Evolutionary conservation across 2,113 vertebrate species (phyloP), one percentile per base, ranked within the genome.

Genomic region (Menidia beryllina): DNA sequence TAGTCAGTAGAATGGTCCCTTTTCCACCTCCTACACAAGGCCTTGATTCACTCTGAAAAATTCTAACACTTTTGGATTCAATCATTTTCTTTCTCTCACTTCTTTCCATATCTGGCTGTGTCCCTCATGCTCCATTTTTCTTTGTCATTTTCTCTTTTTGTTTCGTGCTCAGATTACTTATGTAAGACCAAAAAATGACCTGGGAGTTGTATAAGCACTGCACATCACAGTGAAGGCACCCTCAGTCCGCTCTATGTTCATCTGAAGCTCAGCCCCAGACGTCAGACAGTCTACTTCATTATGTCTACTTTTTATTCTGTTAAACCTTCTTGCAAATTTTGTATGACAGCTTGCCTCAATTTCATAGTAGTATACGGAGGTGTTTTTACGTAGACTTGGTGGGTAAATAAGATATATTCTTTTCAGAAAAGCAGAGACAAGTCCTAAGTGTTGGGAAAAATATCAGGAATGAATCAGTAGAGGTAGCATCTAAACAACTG

Each of bases 31-130:
- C 76, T 60, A 68, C 69, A 62, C 56, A 15, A 56, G 10, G 36
- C 53, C 68, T 73, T 59, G 73, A 45, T 64, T 80, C 56, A 50
- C 43, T 66, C 49, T 65, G 66, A 71, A 72, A 65, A 75, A 69
- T 56, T 78, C 41, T 17, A 61, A 69, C 51, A 61, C 55, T 54
- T 67, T 34, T 3, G 5, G 50, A 77, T 63, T 85, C 71, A 79
- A 34, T 84, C 58, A 72, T 64, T 62, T 30, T 36, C 27, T 43
- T 43, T 64, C 45, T 77, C 69, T 81, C 55, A 72, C 54, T 20
- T 2, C 57, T 30, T 51, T 17, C 11, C 21, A 39, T 52, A 19
- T 24, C 34, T 53, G n/a, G 19, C 19, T 7, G 9, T 45, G 41
- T 45, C 41, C 41, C 17, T n/a, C 4, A 14, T n/a, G 19, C 53